A percentile compares a stretch with the other conserved stretches of the same genome.
Evolutionary conservation across 2,797 vertebrate genomes (phyloP).

Genomic region (Takifugu ocellatus): DNA sequence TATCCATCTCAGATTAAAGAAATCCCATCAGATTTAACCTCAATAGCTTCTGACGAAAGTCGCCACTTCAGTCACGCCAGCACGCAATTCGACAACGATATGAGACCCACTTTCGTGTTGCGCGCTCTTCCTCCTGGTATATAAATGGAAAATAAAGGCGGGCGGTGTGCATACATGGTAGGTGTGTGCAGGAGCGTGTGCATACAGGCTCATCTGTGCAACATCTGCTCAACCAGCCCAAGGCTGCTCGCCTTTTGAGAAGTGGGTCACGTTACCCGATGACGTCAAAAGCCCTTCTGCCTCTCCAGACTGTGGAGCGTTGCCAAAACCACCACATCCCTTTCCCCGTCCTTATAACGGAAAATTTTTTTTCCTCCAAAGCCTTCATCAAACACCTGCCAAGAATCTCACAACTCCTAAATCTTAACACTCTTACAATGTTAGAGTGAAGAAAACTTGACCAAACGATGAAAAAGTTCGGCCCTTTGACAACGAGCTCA

Average conservation of each 20-base stretch:
- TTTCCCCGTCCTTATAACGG: constrained; percentile 62
- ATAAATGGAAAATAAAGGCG: constrained; percentile 48
- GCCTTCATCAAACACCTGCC: constrained; percentile 55
- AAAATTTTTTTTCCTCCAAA: constrained; percentile 53
- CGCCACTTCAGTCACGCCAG: constrained; percentile 25
- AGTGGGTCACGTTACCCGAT: constrained; percentile 77
- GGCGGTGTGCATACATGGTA: constrained; percentile 20
- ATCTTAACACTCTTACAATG: constrained; percentile 6
- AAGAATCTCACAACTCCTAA: constrained; percentile 38
- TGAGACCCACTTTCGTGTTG: constrained; percentile 10
- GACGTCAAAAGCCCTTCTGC: constrained; percentile 76
- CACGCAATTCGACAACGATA: constrained; percentile 17
- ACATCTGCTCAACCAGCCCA: constrained; percentile 73
- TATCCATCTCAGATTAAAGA: constrained; percentile 18
- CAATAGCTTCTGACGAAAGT: constrained; percentile 22
- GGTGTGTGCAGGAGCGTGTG: constrained; percentile 14
- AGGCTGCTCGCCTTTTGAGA: constrained; percentile 70
- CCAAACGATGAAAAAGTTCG: constrained; percentile 14
- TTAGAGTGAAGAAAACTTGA: constrained; percentile 19
- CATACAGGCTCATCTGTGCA: constrained; percentile 62
- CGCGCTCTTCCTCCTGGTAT: constrained; percentile 35
- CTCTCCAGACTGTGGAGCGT: constrained; percentile 60
- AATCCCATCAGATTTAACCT: constrained; percentile 26
- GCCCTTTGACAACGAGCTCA: background rate
- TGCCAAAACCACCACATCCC: constrained; percentile 70